Evolutionary conservation across 2,888 invertebrate species (phyloP).

Genomic region (Xestia ashworthii): DNA sequence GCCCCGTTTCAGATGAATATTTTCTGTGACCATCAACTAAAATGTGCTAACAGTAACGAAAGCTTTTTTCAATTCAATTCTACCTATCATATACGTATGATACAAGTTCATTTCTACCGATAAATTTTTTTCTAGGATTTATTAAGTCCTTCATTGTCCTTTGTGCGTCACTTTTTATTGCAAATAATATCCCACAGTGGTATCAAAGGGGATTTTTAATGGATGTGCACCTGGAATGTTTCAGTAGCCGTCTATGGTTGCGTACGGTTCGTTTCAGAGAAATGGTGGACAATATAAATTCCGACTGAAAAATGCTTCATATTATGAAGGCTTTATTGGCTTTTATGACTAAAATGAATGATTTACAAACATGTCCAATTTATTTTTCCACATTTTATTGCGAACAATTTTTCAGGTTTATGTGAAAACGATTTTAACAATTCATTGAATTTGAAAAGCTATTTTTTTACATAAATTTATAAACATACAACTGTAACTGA

Average conservation of each 20-base stretch:
- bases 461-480: not conserved
- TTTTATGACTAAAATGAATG: slow-evolving; percentile 42
- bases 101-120: not conserved
- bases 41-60: not conserved
- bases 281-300: slow-evolving; percentile 44
- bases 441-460: slow-evolving; percentile 1
- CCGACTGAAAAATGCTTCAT: slow-evolving; percentile 32
- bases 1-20: too few species aligned
- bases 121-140: not conserved
- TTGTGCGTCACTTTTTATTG: slow-evolving; percentile 38
- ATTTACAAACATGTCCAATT: slow-evolving; percentile 32
- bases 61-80: not conserved
- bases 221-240: slow-evolving; percentile 53
- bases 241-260: slow-evolving; percentile 26
- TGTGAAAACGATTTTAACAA: slow-evolving; percentile 24
- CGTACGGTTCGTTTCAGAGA: slow-evolving; percentile 32
- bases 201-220: slow-evolving; percentile 51
- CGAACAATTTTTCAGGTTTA: slow-evolving; percentile 13
- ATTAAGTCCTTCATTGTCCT: slow-evolving; percentile 4
- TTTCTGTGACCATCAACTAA: not conserved
- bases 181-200: slow-evolving; percentile 37
- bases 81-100: too few species aligned
- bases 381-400: slow-evolving; percentile 25
- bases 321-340: slow-evolving; percentile 33
- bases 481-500: too few species aligned